These are phyloP conservation scores for Mormyrus hasselquistii DNA, from an alignment of 2,797 vertebrate genomes.

Conservation along the genomic window DNA sequence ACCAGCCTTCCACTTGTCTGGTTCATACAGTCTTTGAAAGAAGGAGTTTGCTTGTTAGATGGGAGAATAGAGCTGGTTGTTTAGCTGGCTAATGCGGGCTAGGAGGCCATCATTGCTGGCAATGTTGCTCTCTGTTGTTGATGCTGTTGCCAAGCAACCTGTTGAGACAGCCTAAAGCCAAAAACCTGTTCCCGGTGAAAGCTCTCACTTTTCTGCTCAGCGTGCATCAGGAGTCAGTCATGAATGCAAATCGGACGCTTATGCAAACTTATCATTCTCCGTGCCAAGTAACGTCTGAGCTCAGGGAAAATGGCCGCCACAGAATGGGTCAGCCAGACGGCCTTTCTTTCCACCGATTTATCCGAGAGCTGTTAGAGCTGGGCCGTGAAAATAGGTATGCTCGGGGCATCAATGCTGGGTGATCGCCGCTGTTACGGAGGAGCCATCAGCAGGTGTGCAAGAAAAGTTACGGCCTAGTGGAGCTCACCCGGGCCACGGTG, in stretches of 20 bases:
- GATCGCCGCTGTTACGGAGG: not conserved
- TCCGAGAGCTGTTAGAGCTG: not conserved
- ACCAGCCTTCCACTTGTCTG: not conserved
- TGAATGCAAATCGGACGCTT: conserved; percentile 3
- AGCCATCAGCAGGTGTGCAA: not conserved
- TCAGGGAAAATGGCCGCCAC: not conserved
- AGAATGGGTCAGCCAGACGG: not conserved
- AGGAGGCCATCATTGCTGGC: not conserved
- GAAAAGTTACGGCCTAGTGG: not conserved
- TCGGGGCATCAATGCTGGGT: not conserved
- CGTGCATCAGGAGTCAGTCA: not conserved
- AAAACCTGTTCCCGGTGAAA: not conserved
- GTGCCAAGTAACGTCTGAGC: not conserved
- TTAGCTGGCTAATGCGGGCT: not conserved
- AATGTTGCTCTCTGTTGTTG: not conserved
- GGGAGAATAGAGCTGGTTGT: not conserved
- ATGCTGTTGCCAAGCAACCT: conserved; percentile 18
- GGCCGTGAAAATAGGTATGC: not conserved
- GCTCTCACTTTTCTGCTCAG: conserved; percentile 10
- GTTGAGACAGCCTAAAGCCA: not conserved
- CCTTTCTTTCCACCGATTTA: not conserved
- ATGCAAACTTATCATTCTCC: conserved; percentile 1
- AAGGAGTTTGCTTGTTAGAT: not conserved
- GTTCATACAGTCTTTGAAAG: not conserved
- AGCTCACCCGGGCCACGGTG: not conserved